These are phyloP conservation scores for Xestia ashworthii DNA, from an alignment of 2,888 invertebrate genomes.

Conservation along the genomic window DNA sequence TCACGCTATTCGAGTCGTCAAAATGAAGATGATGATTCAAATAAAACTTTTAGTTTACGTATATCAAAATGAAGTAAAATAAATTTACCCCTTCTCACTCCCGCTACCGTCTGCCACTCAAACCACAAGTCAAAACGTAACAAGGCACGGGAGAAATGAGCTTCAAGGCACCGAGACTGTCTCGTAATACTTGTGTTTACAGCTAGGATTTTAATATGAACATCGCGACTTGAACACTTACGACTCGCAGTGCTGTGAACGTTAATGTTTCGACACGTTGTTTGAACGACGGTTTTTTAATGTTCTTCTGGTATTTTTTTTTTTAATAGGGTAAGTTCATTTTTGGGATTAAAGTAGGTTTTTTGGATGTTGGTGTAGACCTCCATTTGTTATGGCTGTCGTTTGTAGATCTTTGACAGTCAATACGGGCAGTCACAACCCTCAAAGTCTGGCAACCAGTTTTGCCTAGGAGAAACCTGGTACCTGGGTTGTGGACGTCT, in stretches of 20 bases:
- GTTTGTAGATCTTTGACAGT: neutral
- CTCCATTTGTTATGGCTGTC: neutral
- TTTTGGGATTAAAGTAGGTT: neutral
- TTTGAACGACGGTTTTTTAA: conserved; percentile 26
- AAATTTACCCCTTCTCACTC: neutral
- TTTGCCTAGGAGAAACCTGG: neutral
- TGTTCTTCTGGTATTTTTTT: neutral
- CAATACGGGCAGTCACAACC: no score
- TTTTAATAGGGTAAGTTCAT: no score
- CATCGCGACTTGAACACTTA: conserved; percentile 49
- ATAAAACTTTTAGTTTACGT: neutral
- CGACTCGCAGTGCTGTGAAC: conserved; percentile 29
- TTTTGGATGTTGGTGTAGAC: neutral
- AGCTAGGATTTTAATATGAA: conserved; percentile 70
- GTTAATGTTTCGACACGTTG: conserved; percentile 40
- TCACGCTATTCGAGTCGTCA: no score
- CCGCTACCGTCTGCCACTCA: conserved; percentile 36
- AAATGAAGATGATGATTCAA: no score
- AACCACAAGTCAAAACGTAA: conserved; percentile 56
- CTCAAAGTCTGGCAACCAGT: neutral
- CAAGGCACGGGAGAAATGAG: conserved; percentile 72
- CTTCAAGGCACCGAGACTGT: conserved; percentile 65
- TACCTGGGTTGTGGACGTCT: neutral
- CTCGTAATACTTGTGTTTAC: conserved; percentile 65
- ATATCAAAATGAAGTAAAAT: neutral